These are phyloP conservation scores for Drosophila maculinotata DNA, from an alignment of 2,888 invertebrate species.

Conservation along the genomic window DNA sequence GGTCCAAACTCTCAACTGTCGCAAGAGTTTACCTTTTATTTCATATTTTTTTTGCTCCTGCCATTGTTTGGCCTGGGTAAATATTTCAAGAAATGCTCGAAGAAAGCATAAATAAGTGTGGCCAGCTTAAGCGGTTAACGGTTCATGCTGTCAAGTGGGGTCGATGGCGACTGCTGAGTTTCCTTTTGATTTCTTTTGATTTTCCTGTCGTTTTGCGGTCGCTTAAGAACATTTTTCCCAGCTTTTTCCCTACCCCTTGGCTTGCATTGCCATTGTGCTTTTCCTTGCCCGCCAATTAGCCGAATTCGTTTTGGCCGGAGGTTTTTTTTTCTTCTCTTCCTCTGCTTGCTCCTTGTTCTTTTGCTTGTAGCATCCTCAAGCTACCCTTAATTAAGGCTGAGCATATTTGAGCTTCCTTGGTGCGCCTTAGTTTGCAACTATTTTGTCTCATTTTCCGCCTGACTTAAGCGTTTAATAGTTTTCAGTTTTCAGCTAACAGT, in stretches of 20 bases:
- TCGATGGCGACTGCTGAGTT: constrained; percentile 34
- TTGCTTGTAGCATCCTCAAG: constrained; percentile 18
- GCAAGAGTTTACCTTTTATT: constrained; percentile 42
- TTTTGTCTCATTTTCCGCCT: constrained; percentile 84
- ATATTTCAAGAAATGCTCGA: constrained; percentile 73
- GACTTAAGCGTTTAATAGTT: constrained; percentile 84
- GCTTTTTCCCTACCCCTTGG: constrained; percentile 20
- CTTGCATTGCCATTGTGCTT: constrained; percentile 20
- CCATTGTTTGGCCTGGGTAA: constrained; percentile 64
- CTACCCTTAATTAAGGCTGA: constrained; percentile 67
- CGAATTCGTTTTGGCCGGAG: constrained; percentile 30
- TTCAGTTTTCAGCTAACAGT: constrained; percentile 60
- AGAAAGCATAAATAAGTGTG: constrained; percentile 66
- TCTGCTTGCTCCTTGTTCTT: constrained; percentile 1
- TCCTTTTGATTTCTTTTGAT: constrained; percentile 58
- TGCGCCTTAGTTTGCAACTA: constrained; percentile 69
- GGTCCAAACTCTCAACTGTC: constrained; percentile 26
- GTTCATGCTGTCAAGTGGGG: constrained; percentile 71
- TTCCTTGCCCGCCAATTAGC: constrained; percentile 71
- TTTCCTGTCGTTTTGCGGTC: constrained; percentile 56
- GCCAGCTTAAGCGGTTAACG: constrained; percentile 60
- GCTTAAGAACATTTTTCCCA: constrained; percentile 56
- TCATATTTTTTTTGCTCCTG: constrained; percentile 35
- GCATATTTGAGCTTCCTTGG: constrained; percentile 41
- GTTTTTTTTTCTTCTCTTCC: constrained; percentile 7